Percentiles rank a stretch among this genome's conserved stretches.
phyloP scores from a whole-genome alignment of 2,797 vertebrate genomes.

The Typhlichthys subterraneus region DNA sequence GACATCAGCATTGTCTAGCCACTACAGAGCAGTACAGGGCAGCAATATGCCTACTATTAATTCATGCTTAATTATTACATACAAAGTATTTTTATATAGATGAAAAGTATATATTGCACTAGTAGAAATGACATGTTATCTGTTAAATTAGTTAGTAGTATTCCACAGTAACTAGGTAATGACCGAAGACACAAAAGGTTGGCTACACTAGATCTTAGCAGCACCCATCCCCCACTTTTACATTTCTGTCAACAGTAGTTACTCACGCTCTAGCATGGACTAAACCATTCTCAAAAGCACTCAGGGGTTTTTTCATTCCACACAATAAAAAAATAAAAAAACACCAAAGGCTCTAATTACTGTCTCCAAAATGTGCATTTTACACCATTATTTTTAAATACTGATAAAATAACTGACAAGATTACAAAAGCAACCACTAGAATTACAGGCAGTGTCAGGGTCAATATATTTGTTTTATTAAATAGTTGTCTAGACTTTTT shows the following conservation, averaged over 20 bases:
- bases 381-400: too few species aligned
- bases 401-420: background rate
- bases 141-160: conserved; percentile 5
- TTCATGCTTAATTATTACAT: too few species aligned
- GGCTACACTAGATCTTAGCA: conserved; percentile 59
- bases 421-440: background rate
- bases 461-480: background rate
- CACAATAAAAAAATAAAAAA: too few species aligned
- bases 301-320: background rate
- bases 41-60: too few species aligned
- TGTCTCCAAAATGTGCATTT: too few species aligned
- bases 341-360: too few species aligned
- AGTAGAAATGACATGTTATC: background rate
- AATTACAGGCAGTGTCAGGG: background rate
- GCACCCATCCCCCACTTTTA: conserved; percentile 75
- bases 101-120: too few species aligned
- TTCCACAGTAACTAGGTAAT: conserved; percentile 53
- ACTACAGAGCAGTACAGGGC: too few species aligned
- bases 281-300: conserved; percentile 64
- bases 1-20: too few species aligned
- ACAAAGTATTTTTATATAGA: too few species aligned
- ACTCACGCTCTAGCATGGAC: conserved; percentile 69
- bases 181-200: conserved; percentile 48
- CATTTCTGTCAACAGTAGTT: conserved; percentile 71
- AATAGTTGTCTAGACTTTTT: conserved; percentile 4